Conservation (phyloP, 2,888 invertebrate genomes). For the Cotesia congregata region DNA sequence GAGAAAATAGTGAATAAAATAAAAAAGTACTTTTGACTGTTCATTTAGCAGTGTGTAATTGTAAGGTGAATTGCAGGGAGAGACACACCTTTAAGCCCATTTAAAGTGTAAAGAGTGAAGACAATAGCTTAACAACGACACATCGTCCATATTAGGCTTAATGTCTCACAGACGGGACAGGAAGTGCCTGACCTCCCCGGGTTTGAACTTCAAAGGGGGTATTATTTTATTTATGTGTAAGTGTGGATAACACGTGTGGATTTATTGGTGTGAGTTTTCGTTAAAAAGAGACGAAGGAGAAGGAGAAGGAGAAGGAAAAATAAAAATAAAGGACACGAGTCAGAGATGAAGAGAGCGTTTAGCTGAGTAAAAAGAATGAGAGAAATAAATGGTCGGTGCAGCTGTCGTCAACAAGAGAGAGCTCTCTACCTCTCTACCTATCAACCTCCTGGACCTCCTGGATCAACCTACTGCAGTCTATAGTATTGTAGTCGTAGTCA, state of each 20-base stretch:
- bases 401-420: slow-evolving; percentile 25
- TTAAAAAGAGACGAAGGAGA: background rate
- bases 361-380: slow-evolving; percentile 15
- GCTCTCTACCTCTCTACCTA: background rate
- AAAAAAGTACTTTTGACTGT: background rate
- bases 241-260: background rate
- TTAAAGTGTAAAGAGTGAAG: slow-evolving; percentile 18
- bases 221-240: slow-evolving; percentile 10
- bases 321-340: background rate
- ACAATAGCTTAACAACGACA: slow-evolving; percentile 19
- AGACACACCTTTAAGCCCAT: background rate
- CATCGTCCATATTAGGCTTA: slow-evolving; percentile 16
- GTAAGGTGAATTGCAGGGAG: background rate
- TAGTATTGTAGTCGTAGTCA: background rate
- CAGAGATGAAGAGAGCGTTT: background rate
- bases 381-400: slow-evolving; percentile 28
- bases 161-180: slow-evolving; percentile 39
- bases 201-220: slow-evolving; percentile 34
- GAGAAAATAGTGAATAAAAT: too few species aligned
- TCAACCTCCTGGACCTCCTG: background rate
- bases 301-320: too few species aligned
- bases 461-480: background rate
- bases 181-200: slow-evolving; percentile 36
- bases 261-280: background rate
- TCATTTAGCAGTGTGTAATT: background rate